These are phyloP conservation scores for Mustela lutreola DNA, from an alignment of 2,113 vertebrate species.

Conservation along the genomic window DNA sequence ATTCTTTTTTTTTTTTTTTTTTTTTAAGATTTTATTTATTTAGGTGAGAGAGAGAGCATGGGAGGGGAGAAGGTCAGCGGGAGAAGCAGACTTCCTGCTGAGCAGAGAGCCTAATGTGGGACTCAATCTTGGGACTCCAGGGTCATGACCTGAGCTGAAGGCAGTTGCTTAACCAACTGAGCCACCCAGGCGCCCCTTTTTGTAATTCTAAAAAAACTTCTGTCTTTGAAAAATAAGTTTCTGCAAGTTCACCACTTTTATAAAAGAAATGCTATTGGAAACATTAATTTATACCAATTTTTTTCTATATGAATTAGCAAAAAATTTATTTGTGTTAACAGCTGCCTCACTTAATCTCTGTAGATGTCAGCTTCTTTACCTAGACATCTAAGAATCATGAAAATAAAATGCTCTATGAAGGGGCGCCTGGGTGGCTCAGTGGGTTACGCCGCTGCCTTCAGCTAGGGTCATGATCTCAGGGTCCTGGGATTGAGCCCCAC, in stretches of 20 bases:
- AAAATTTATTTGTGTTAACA: neutral
- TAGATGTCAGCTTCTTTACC: neutral
- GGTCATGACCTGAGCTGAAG: no score
- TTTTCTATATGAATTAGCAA: constrained; percentile 12
- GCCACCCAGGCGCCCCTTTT: neutral
- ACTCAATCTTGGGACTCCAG: no score
- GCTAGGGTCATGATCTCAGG: no score
- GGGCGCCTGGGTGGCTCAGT: no score
- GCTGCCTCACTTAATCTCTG: constrained; percentile 1
- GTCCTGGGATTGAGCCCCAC: no score
- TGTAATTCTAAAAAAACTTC: constrained; percentile 39
- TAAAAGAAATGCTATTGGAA: constrained; percentile 45
- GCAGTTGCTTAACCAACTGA: no score
- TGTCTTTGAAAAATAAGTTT: constrained; percentile 50
- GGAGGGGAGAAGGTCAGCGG: no score
- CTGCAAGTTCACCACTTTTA: neutral
- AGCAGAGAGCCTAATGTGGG: no score
- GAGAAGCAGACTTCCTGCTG: no score
- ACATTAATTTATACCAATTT: constrained; percentile 28
- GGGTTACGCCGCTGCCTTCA: no score
- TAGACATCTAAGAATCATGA: constrained; percentile 19
- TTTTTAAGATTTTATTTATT: no score
- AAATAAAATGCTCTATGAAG: neutral
- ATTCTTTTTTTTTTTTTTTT: neutral
- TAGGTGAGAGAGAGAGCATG: no score